phyloP scores from a whole-genome alignment of 1,140 invertebrate genomes.

The Calycopis cecrops region DNA sequence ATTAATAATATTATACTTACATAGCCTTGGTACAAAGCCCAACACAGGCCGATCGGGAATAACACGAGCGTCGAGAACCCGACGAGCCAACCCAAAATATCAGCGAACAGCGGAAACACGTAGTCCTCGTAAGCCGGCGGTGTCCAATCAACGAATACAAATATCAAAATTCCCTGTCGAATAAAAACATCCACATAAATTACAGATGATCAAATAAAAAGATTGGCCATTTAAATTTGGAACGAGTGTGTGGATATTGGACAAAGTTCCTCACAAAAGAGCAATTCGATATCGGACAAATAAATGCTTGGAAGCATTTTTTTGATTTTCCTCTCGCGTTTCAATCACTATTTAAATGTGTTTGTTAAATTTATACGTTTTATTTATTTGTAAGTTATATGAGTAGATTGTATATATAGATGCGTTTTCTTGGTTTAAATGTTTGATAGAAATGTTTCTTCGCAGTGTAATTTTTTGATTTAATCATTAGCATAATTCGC shows the following conservation, averaged over 20 bases:
- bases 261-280: not conserved
- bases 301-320: no score
- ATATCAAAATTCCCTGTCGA: conserved; percentile 80
- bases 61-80: conserved; percentile 79
- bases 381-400: no score
- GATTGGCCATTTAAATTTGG: not conserved
- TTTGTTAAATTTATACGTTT: no score
- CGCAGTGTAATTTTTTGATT: no score
- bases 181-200: conserved; percentile 8
- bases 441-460: no score
- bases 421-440: no score
- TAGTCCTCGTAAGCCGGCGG: conserved; percentile 77
- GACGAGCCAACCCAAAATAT: conserved; percentile 81
- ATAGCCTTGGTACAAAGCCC: conserved; percentile 67
- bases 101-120: conserved; percentile 80
- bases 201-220: conserved; percentile 11
- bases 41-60: conserved; percentile 77
- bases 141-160: conserved; percentile 80
- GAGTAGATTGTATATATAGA: no score
- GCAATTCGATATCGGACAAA: not conserved
- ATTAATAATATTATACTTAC: conserved; percentile 47
- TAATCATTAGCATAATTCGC: no score
- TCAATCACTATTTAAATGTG: no score
- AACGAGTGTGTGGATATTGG: conserved; percentile 1
- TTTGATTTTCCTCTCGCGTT: no score